phyloP scores from a whole-genome alignment of 2,797 vertebrate species.

The Mus minutoides region DNA sequence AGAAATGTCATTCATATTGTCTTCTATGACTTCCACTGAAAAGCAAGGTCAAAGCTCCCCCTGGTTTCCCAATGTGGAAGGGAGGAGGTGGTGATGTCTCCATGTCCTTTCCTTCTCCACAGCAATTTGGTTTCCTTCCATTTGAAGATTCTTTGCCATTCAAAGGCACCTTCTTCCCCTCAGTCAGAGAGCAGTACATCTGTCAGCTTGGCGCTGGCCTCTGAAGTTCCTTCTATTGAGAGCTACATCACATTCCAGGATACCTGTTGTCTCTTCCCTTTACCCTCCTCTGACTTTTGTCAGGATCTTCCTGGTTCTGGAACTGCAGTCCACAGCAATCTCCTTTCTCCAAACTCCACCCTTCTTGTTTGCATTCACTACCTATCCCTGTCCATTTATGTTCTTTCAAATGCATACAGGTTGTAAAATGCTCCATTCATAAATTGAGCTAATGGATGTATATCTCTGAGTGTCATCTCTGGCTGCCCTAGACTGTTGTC shows the following conservation, averaged over 20 bases:
- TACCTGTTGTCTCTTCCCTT: neutral
- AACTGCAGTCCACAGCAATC: neutral
- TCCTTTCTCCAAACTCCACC: neutral
- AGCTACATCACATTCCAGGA: neutral
- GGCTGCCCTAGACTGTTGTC: neutral
- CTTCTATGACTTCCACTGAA: neutral
- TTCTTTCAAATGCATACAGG: neutral
- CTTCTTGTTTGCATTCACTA: neutral
- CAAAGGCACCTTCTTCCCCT: neutral
- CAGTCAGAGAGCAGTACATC: neutral
- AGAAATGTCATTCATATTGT: neutral
- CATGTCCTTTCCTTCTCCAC: neutral
- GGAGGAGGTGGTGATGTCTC: fast-evolving
- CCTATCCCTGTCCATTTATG: neutral
- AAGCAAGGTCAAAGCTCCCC: neutral
- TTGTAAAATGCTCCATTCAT: conserved; percentile 16
- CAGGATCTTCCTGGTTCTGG: conserved; percentile 11
- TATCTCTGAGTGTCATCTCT: conserved; percentile 45
- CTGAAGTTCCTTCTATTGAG: neutral
- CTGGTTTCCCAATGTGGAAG: neutral
- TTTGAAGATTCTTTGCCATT: conserved; percentile 7
- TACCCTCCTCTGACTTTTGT: neutral
- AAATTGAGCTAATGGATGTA: neutral
- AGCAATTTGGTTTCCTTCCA: neutral
- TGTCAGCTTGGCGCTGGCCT: neutral